Percentiles rank a stretch among this genome's conserved stretches.
These are phyloP conservation scores for Macheiramphus alcinus DNA, from an alignment of 2,113 vertebrate species.

Conservation along the genomic window DNA sequence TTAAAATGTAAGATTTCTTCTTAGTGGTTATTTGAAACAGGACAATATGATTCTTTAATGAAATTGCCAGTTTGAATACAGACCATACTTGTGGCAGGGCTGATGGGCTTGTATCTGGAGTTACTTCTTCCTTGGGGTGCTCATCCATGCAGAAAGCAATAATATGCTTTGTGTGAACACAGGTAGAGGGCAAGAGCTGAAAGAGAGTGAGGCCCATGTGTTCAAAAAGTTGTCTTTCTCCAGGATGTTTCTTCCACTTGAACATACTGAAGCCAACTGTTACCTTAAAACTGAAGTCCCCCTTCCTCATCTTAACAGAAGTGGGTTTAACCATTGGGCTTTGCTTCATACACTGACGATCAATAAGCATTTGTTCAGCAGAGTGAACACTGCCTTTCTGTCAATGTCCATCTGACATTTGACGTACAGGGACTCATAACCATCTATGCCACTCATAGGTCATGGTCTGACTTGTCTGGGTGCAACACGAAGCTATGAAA, in stretches of 20 bases:
- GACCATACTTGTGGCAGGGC: not conserved
- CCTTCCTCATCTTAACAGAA: not conserved
- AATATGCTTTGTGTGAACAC: not conserved
- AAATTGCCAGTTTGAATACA: not conserved
- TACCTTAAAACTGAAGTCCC: not conserved
- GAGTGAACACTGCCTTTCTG: not conserved
- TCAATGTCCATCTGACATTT: not conserved
- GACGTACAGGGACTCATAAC: not conserved
- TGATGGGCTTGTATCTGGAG: not conserved
- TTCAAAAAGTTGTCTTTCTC: not conserved
- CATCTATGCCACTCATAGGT: not conserved
- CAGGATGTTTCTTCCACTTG: not conserved
- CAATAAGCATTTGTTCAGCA: not conserved
- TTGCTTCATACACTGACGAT: not conserved
- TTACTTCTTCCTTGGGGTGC: not conserved
- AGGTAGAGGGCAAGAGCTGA: not conserved
- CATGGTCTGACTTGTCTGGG: not conserved
- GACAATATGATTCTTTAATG: not conserved
- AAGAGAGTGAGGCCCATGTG: accelerated
- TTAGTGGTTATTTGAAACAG: not conserved
- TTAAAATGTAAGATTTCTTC: not conserved
- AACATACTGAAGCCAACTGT: not conserved
- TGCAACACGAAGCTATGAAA: not conserved
- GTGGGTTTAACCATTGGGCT: not conserved
- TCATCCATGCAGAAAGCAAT: not conserved